Base-by-base conservation (phyloP, 2,797 vertebrate genomes). In the Arnoldichthys spilopterus region DNA sequence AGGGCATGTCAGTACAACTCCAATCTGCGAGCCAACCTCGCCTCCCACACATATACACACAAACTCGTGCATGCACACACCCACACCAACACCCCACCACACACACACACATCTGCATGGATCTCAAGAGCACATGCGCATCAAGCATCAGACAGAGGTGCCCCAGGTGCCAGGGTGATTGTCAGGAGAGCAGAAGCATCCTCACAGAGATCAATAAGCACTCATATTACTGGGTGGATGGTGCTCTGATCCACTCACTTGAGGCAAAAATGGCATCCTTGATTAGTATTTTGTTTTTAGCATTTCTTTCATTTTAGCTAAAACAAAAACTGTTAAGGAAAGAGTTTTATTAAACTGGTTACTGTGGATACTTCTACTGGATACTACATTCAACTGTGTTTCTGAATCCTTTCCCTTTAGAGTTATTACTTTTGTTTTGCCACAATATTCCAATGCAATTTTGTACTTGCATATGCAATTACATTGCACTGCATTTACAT, bases 81-180 rank as follows among this genome's bases (percentile, higher is more conserved):
- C 43, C 54, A 59, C 74, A 80, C 71, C 56, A 49, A 79, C 62
- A 74, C 47, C 49, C 18, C 7, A 37, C n/a, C n/a, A 37, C 66
- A 59, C 67, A 51, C 43, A 61, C 54, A 83, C 54, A 69, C 43
- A 79, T 77, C 69, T 74, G 58, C 67, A 72, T 34, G 68, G 74
- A 75, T 66, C 54, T 73, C 62, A 72, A 62, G 43, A 64, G 59
- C 61, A 66, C 54, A 78, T 76, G 79, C 70, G 28, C n/a, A 62
- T 69, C 70, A 79, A 77, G 28, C n/a, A 62, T 69, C 73, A 81
- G 62, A 71, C 72, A 84, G 77, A 72, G 62, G 77, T 73, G 75
- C 82, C 84, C 74, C 79, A 81, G 82, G 83, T 85, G 84, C 79
- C 69, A 58, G 53, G 40, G 67, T 84, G 73, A 82, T 82, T 77